A percentile compares a stretch with the other conserved stretches of the same genome.
Conservation (phyloP, 2,797 vertebrate species). For the Diplodus sargus region DNA sequence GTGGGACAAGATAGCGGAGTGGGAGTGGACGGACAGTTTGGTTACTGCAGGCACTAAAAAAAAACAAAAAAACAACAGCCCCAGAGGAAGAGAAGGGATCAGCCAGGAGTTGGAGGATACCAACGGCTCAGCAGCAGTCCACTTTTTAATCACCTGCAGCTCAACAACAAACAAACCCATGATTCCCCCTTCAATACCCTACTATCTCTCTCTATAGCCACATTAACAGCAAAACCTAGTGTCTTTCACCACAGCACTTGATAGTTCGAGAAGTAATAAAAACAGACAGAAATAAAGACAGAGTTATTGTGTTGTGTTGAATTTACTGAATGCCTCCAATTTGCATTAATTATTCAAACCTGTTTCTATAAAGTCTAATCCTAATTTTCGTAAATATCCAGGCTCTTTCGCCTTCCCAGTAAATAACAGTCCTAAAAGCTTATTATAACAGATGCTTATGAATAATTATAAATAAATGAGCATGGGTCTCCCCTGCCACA, state of each 20-base stretch:
- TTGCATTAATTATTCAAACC: neutral
- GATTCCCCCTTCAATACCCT: neutral
- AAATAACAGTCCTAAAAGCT: constrained; percentile 5
- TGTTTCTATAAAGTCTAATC: neutral
- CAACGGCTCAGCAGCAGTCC: constrained; percentile 34
- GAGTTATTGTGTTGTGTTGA: neutral
- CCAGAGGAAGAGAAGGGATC: constrained; percentile 51
- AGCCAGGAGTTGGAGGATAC: constrained; percentile 41
- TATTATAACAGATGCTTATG: neutral
- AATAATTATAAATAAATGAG: neutral
- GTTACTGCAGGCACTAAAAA: constrained; percentile 2
- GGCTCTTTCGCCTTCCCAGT: neutral
- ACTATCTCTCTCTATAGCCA: neutral
- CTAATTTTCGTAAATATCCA: neutral
- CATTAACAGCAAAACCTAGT: constrained; percentile 26
- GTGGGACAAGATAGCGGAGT: constrained; percentile 45
- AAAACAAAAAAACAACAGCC: constrained; percentile 35
- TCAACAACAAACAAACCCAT: constrained; percentile 25
- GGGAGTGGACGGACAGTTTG: constrained; percentile 32
- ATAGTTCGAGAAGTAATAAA: constrained; percentile 2
- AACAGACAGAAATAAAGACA: constrained; percentile 1
- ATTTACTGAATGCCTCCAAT: neutral
- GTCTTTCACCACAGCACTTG: neutral
- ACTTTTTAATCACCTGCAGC: constrained; percentile 45
- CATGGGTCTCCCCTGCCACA: neutral